A percentile compares a stretch with the other conserved stretches of the same genome.
Conservation (phyloP, 2,113 vertebrate species). For the Anarhynchus alexandrinus region DNA sequence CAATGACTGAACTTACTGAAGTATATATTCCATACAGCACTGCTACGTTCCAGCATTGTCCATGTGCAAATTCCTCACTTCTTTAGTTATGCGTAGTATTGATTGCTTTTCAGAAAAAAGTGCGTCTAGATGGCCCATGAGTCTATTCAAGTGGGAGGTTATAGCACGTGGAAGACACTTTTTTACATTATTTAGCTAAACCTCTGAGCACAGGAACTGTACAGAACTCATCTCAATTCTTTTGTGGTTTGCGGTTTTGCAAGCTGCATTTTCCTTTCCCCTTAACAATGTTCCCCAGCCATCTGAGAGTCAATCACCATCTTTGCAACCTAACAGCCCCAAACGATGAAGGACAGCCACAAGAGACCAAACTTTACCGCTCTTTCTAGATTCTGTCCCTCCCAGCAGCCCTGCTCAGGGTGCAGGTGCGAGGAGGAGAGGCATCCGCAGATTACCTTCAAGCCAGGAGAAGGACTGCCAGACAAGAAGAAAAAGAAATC, state of each 20-base stretch:
- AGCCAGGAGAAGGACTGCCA: neutral
- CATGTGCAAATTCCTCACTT: neutral
- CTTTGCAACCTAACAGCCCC: neutral
- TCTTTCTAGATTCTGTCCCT: neutral
- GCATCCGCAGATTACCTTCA: neutral
- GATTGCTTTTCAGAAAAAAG: neutral
- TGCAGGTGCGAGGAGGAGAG: neutral
- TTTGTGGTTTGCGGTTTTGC: neutral
- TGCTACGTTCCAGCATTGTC: neutral
- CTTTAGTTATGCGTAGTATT: neutral
- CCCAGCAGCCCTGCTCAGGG: neutral
- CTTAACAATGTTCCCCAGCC: neutral
- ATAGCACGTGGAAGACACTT: neutral
- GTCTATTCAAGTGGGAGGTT: neutral
- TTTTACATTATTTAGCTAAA: neutral
- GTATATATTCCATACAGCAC: neutral
- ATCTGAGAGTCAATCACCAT: neutral
- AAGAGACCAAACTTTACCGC: neutral
- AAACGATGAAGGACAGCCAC: fast-evolving
- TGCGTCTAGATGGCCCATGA: neutral
- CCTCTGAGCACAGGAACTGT: neutral
- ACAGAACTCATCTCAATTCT: neutral
- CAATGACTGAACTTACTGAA: neutral
- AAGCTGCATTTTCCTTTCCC: neutral
- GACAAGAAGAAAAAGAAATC: neutral